These are phyloP conservation scores for Danio kyathit DNA, from an alignment of 2,797 vertebrate species.

Conservation along the genomic window DNA sequence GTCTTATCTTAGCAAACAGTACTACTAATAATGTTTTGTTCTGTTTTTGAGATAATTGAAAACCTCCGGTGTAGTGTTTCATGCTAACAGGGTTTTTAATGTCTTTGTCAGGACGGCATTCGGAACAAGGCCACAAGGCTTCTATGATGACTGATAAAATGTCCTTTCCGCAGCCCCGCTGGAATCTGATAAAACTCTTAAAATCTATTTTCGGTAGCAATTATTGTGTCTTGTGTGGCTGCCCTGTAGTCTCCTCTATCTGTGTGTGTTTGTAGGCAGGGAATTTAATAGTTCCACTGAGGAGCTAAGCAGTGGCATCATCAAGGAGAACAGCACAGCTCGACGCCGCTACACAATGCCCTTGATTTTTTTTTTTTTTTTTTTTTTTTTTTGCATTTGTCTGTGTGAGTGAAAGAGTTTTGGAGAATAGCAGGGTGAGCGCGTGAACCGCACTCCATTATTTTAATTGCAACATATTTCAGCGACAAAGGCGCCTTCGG, in stretches of 20 bases:
- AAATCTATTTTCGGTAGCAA: slow-evolving; percentile 55
- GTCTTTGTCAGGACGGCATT: slow-evolving; percentile 8
- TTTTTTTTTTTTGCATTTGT: slow-evolving; percentile 18
- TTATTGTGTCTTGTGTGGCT: slow-evolving; percentile 49
- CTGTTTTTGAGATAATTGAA: slow-evolving; percentile 12
- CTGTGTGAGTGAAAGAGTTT: slow-evolving; percentile 14
- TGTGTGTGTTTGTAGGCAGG: slow-evolving; percentile 24
- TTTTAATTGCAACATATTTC: slow-evolving; percentile 59
- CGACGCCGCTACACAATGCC: slow-evolving; percentile 28
- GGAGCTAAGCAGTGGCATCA: slow-evolving; percentile 39
- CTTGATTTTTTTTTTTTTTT: slow-evolving; percentile 22
- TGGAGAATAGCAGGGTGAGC: slow-evolving; percentile 31
- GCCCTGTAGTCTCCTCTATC: slow-evolving; percentile 40
- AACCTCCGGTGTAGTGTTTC: slow-evolving; percentile 8
- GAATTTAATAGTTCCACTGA: slow-evolving; percentile 38
- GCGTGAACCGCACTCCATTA: slow-evolving; percentile 40
- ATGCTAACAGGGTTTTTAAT: slow-evolving; percentile 5
- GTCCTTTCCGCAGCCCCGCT: slow-evolving; percentile 46
- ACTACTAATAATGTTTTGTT: neutral
- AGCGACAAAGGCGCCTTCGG: slow-evolving; percentile 36
- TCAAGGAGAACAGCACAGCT: slow-evolving; percentile 37
- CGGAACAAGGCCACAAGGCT: slow-evolving; percentile 36
- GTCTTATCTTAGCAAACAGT: neutral
- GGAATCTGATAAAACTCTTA: slow-evolving; percentile 52
- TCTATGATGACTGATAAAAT: slow-evolving; percentile 53